Base-by-base conservation (phyloP, 2,113 vertebrate species). In the Oostethus manadensis region DNA sequence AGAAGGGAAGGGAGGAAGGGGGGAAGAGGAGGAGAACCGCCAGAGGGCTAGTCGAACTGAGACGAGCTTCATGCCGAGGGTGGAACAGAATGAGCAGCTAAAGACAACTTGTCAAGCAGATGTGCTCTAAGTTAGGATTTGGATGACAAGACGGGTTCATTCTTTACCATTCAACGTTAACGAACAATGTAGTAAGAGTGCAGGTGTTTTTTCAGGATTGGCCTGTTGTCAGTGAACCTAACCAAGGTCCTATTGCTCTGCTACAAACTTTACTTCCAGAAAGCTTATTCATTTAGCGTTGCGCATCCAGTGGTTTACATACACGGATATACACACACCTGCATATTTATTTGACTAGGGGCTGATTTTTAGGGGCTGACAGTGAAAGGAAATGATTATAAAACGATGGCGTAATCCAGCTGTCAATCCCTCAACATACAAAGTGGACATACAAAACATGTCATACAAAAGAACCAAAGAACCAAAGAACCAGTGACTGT, bases 311-410 rank as follows among this genome's bases (percentile, higher is more conserved):
- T 54, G 10, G 14, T 20, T 49, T 57, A 64, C 43, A 40, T 47
- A 26, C n/a, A 20, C 42, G 43, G 44, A 45, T n/a, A 40, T 23
- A 60, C 23, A 18, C 35, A 42, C 15, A 51, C 57, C 50, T 17
- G 3, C 51, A 54, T 48, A 43, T 55, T 55, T 57, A 54, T 43
- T 57, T 64, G 60, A 55, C 60, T 22, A 15, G 26, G 49, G 58
- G 61, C 38, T 79, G 76, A 84, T 86, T 87, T 81, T 22, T 62
- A n/a, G n/a, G n/a, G n/a, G 74, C 60, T 78, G 73, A 85, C 84
- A 76, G 86, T 84, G 80, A 82, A 88, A 86, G 83, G 71, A 88
- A 87, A 88, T 85, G 82, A 86, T 84, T 76, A 77, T 78, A 89
- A 85, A 81, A 58, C 58, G 51, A 84, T 62, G 22, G 8, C 68